Conservation (phyloP, 2,888 invertebrate species). For the Tetranychus piercei region DNA sequence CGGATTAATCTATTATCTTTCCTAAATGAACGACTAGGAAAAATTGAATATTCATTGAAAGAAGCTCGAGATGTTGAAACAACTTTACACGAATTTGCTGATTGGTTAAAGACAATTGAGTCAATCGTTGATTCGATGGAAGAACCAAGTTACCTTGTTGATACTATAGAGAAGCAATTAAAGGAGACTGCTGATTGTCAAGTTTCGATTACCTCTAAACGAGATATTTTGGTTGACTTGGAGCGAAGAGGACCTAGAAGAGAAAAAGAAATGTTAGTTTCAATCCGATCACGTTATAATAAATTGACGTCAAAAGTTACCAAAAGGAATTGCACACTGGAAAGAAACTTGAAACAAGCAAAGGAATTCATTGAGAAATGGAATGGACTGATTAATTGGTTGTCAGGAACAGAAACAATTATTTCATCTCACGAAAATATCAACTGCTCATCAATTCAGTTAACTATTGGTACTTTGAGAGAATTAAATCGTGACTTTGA, state of each 20-base stretch:
- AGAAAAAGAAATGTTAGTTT: slow-evolving; percentile 42
- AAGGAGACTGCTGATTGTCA: neutral
- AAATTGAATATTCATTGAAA: neutral
- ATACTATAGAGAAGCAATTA: slow-evolving; percentile 1
- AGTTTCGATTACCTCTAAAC: neutral
- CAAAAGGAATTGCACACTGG: neutral
- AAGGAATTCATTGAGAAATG: slow-evolving; percentile 1
- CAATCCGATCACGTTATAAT: neutral
- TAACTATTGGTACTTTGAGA: neutral
- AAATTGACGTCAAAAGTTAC: neutral
- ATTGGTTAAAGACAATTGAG: neutral
- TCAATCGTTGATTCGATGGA: neutral
- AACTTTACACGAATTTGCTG: neutral
- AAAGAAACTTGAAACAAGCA: neutral
- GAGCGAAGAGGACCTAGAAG: slow-evolving; percentile 69
- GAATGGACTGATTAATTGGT: neutral
- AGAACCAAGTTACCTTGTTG: neutral
- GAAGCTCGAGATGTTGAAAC: neutral
- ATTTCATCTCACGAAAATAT: neutral
- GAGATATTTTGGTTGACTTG: slow-evolving; percentile 51
- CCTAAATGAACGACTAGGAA: neutral
- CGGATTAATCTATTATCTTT: neutral
- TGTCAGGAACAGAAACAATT: neutral
- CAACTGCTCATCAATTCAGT: neutral
- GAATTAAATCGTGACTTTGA: neutral